Evolutionary conservation across 2,888 invertebrate genomes (phyloP).

Genomic region (Heliconius erato): DNA sequence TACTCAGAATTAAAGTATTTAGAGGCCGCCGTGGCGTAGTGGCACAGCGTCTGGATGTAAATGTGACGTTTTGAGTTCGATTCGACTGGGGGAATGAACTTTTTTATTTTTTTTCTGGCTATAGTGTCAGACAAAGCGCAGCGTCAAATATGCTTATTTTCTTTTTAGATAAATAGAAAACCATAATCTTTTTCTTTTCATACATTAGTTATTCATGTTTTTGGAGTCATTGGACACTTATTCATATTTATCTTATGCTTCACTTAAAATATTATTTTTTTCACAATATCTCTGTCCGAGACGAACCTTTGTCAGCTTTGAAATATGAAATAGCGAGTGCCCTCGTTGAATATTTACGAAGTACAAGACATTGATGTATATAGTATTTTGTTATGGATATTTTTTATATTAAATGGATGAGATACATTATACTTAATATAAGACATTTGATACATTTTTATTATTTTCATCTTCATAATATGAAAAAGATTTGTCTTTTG

Average conservation of each 20-base stretch:
- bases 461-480: background rate
- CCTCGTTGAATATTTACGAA: conserved; percentile 39
- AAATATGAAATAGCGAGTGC: conserved; percentile 21
- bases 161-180: background rate
- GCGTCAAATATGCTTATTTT: background rate
- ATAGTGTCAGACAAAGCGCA: no score
- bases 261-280: background rate
- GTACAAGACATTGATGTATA: conserved; percentile 2
- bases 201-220: background rate
- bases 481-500: no score
- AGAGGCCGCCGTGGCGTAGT: background rate
- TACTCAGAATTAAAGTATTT: background rate
- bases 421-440: no score
- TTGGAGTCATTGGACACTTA: conserved; percentile 14
- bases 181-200: background rate
- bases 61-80: background rate
- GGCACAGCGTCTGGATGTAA: background rate
- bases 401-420: background rate
- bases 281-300: conserved; percentile 14
- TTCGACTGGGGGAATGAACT: background rate
- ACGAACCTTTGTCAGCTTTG: conserved; percentile 36
- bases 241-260: background rate
- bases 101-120: background rate
- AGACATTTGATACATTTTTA: background rate
- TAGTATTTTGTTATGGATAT: background rate